A percentile compares a stretch with the other conserved stretches of the same genome.
Conservation (phyloP, 2,797 vertebrate species). For the Nyctibius grandis region DNA sequence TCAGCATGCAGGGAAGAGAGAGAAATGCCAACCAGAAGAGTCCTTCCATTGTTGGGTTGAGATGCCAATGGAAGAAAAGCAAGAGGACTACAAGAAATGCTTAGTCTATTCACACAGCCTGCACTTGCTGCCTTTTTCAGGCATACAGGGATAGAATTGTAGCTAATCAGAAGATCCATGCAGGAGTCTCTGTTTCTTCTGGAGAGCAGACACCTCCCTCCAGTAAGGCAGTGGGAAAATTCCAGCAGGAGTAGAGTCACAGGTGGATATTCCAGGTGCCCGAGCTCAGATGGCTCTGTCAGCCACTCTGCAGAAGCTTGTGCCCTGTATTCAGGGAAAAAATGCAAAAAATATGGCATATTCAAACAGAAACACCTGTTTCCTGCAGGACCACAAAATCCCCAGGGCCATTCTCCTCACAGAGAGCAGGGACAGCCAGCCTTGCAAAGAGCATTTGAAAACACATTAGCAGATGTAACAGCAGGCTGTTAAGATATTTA, state of each 20-base stretch:
- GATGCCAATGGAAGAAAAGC: not conserved
- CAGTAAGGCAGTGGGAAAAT: not conserved
- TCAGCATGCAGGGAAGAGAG: not conserved
- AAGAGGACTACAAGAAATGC: not conserved
- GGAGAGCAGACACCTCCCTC: not conserved
- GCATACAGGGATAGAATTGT: not conserved
- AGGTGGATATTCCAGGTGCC: not conserved
- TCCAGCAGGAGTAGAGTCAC: not conserved
- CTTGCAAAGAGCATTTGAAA: not conserved
- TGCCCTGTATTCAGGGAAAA: not conserved
- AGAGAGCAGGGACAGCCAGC: not conserved
- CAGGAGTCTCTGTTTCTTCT: not conserved
- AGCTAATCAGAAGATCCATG: not conserved
- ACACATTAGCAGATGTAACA: not conserved
- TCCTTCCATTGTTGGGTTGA: accelerated
- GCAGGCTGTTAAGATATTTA: not conserved
- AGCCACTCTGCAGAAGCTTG: not conserved
- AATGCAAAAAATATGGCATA: not conserved
- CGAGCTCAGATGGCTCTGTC: not conserved
- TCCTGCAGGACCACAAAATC: not conserved
- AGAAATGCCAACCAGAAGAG: not conserved
- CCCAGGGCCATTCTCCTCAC: not conserved
- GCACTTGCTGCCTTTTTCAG: not conserved
- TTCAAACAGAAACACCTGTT: not conserved
- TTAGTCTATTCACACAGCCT: not conserved